Evolutionary conservation across 2,113 vertebrate genomes (phyloP), one percentile per base, ranked within the genome.

Genomic region (Gorsachius goisagi): DNA sequence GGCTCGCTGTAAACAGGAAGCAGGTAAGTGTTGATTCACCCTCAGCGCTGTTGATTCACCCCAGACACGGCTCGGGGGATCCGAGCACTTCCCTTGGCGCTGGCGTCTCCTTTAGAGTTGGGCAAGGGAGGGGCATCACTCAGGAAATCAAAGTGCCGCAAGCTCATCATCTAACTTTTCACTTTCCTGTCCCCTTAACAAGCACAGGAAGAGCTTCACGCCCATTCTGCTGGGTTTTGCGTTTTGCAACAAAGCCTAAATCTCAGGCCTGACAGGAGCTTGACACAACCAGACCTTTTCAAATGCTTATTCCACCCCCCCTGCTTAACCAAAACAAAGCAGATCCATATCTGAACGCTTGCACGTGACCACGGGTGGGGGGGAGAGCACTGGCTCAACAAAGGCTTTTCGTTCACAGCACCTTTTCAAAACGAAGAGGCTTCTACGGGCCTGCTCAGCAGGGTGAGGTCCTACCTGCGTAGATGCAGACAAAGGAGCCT

Each of bases 401-500:
- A 24, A 15, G 21, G 39, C 20, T 60, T n/a, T n/a, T 44, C 35
- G 15, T 6, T 27, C 74, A 13, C 32, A 49, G 39, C 53, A 26
- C 27, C 67, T 2, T 41, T 22, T 2, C 27, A 30, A 5, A 33
- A 12, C 33, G 2, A 7, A 50, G 53, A 53, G 19, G 8, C 3
- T 41, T 35, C 58, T 18, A 12, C 2, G 45, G 4, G n/a, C 67
- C n/a, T 2, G 8, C 8, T 21, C 32, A 5, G 22, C 5, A 0
- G 56, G 64, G 16, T 0, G 47, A 87, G 82, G 9, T 18, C 95
- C 41, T 97, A 99, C 99, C 99, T 95, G 99, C 99, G 14, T 99
- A 99, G 93, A 99, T 99, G 96, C 99, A 99, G 92, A 99, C 99
- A 12, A 99, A 99, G 18, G 99, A 99, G 85, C 99, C 99, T 58